Evolutionary conservation across 1,140 invertebrate genomes (phyloP), one percentile per base, ranked within the genome.

Genomic region (Platyura marginata): DNA sequence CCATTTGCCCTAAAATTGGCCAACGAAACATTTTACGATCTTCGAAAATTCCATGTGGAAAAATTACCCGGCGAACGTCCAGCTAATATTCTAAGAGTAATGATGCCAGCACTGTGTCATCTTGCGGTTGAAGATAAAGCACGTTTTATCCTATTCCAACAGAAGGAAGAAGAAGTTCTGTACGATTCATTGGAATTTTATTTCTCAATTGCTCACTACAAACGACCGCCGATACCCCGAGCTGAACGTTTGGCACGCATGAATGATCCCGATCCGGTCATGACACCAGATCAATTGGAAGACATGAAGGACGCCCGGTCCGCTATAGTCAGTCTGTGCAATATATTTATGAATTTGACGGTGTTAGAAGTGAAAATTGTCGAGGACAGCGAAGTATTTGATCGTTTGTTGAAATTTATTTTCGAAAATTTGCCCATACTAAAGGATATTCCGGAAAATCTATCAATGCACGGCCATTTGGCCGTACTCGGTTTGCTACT

Each of bases 341-440:
- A 91, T 51, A 78, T 91, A 36, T 77, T 94, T 34, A 88, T 94
- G 81, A 94, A 94, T 53, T 71, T 93, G 0, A 82, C 83, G 11
- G 88, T 93, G 1, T 57, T 92, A 21, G 88, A 91, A 57, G 72
- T 79, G 1, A 81, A 85, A 59, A 60, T 81, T 15, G 83, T 88
- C 3, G 77, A 86, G 54, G 72, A 78, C 44, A 80, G 78, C 41
- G 57, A 71, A 18, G 64, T 80, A 4, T 92, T 91, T 57, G 74
- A 78, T 44, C 75, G 76, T 36, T 59, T 92, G 5, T 63, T 91
- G 13, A 86, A 87, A 56, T 92, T 91, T 53, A 77, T 89, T 33
- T 83, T 90, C 44, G 80, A 79, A 48, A 82, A 84, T 60, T 57
- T 92, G n/a, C 81, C 86, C 2, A 81, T 85, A 51, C 61, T 89